A percentile compares a stretch with the other conserved stretches of the same genome.
Conservation (phyloP, 2,113 vertebrate genomes). For the Equus przewalskii region DNA sequence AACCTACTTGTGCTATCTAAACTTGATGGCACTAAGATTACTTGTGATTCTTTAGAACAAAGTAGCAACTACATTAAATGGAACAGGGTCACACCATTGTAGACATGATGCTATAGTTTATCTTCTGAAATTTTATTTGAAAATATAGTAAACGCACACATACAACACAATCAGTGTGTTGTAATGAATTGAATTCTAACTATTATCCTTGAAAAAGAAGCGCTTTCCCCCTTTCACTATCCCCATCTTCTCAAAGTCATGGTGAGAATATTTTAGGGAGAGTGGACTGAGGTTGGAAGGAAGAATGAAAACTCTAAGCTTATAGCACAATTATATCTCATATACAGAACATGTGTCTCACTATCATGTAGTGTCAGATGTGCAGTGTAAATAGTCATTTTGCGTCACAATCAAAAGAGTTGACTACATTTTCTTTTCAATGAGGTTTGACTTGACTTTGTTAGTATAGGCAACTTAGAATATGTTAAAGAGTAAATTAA, state of each 20-base stretch:
- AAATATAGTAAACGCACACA: background rate
- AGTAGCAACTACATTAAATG: background rate
- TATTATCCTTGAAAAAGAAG: background rate
- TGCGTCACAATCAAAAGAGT: background rate
- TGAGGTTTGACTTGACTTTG: background rate
- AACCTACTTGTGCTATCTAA: background rate
- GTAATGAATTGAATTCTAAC: background rate
- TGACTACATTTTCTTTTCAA: background rate
- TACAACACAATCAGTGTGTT: background rate
- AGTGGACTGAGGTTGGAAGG: background rate
- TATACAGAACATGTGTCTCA: background rate
- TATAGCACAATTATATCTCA: background rate
- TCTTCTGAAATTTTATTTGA: background rate
- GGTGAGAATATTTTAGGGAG: background rate
- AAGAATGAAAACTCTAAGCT: conserved; percentile 2
- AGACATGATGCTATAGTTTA: background rate
- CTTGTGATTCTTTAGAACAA: background rate
- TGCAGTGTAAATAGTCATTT: background rate
- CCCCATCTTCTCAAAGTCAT: background rate
- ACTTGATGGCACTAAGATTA: background rate
- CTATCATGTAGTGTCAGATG: background rate
- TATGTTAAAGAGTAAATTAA: background rate
- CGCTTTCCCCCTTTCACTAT: background rate
- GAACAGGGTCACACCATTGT: background rate
- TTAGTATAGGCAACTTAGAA: background rate